Evolutionary conservation across 2,113 vertebrate genomes (phyloP).

Genomic region (Scartelaos histophorus): DNA sequence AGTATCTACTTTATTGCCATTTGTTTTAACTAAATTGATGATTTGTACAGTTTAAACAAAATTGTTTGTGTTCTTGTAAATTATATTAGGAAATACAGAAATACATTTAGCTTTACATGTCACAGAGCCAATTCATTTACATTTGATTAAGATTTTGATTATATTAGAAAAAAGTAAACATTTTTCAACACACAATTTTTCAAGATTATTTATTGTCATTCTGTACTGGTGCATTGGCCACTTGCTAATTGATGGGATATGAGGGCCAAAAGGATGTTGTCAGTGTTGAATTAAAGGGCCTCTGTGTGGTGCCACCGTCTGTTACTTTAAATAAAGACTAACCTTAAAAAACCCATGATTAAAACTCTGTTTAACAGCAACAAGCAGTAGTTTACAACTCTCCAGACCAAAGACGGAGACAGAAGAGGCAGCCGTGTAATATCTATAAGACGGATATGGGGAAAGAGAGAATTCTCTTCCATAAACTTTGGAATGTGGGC

Average conservation of each 20-base stretch:
- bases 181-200: slow-evolving; percentile 16
- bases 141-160: too few relatives aligned
- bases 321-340: neutral
- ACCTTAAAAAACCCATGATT: slow-evolving; percentile 6
- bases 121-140: neutral
- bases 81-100: neutral
- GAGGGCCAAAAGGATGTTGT: neutral
- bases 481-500: slow-evolving; percentile 60
- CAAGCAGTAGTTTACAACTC: slow-evolving; percentile 46
- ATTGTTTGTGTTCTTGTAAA: neutral
- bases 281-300: neutral
- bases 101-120: neutral
- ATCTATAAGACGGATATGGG: slow-evolving; percentile 23
- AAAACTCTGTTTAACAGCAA: slow-evolving; percentile 10
- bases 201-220: slow-evolving; percentile 34
- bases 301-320: neutral
- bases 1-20: slow-evolving; percentile 54
- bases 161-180: neutral
- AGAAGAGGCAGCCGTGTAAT: slow-evolving; percentile 21
- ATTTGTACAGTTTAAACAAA: neutral
- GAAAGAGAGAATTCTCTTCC: slow-evolving; percentile 40
- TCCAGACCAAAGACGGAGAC: slow-evolving; percentile 26
- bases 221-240: neutral
- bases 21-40: slow-evolving; percentile 11
- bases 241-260: slow-evolving; percentile 1